Conservation (phyloP, 1,140 invertebrate species). For the Saccostrea echinata region DNA sequence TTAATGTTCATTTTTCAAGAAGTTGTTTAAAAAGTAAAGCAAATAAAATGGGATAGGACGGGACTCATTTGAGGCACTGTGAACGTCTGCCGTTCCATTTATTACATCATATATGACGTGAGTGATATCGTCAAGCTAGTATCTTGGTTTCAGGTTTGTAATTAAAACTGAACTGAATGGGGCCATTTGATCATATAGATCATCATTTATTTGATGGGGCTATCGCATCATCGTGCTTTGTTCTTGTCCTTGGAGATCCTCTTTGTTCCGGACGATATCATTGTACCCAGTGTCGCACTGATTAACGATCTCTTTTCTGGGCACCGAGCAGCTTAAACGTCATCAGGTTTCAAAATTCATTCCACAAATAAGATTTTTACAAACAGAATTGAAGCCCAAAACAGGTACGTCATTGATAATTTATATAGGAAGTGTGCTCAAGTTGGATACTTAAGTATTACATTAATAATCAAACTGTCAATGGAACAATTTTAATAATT, state of each 20-base stretch:
- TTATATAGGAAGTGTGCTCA: not conserved
- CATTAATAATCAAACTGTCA: not conserved
- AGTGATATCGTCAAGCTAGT: not conserved
- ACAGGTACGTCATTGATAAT: not conserved
- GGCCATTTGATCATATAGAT: not conserved
- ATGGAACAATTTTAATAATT: not conserved
- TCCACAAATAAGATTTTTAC: not conserved
- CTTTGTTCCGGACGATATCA: not conserved
- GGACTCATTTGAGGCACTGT: too few relatives aligned
- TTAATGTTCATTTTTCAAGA: too few relatives aligned
- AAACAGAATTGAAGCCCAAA: not conserved
- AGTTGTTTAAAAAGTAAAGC: too few relatives aligned
- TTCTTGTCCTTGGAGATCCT: not conserved
- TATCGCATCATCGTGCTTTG: not conserved
- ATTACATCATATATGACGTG: slow-evolving; percentile 6
- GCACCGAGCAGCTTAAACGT: not conserved
- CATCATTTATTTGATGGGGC: slow-evolving; percentile 4
- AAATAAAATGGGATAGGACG: too few relatives aligned
- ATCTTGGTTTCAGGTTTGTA: not conserved
- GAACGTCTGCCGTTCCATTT: not conserved
- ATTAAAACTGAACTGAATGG: not conserved
- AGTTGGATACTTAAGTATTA: not conserved
- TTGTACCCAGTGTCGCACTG: not conserved
- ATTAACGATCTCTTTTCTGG: not conserved
- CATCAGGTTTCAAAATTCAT: not conserved